Evolutionary conservation across 2,888 invertebrate species (phyloP).

Genomic region (Anagyrus pseudococci): DNA sequence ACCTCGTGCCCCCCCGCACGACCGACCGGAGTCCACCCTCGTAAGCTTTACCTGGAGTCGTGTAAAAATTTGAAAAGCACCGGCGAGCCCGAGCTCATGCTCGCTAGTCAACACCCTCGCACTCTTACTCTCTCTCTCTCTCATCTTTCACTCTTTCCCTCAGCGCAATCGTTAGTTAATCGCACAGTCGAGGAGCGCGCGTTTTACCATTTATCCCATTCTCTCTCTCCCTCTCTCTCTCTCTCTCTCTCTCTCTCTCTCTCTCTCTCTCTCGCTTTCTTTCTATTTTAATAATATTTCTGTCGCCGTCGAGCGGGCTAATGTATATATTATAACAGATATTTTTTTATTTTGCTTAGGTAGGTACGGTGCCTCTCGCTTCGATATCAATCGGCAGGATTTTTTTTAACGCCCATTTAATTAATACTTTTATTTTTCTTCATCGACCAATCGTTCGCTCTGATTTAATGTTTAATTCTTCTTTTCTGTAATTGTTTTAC

Average conservation of each 20-base stretch:
- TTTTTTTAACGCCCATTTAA: too few species aligned
- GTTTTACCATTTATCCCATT: neutral
- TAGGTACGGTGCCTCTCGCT: neutral
- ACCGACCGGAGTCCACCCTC: neutral
- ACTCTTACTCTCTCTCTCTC: too few species aligned
- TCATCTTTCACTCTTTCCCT: too few species aligned
- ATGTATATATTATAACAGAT: neutral
- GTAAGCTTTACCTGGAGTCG: neutral
- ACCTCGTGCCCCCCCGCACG: neutral
- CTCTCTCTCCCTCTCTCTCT: neutral
- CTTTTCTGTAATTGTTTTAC: neutral
- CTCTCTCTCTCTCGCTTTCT: too few species aligned
- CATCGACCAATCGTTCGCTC: too few species aligned
- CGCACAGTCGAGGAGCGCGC: neutral
- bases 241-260: neutral
- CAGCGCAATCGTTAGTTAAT: too few species aligned
- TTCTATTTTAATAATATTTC: neutral
- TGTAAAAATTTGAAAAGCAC: slow-evolving; percentile 38
- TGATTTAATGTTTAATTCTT: too few species aligned
- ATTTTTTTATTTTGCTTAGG: too few species aligned
- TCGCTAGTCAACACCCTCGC: too few species aligned
- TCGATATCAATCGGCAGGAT: neutral
- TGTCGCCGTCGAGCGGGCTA: neutral
- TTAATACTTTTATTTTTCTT: too few species aligned
- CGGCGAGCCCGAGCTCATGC: slow-evolving; percentile 30